Evolutionary conservation across 2,888 invertebrate species (phyloP).

Genomic region (Apomyelois bistriatella): DNA sequence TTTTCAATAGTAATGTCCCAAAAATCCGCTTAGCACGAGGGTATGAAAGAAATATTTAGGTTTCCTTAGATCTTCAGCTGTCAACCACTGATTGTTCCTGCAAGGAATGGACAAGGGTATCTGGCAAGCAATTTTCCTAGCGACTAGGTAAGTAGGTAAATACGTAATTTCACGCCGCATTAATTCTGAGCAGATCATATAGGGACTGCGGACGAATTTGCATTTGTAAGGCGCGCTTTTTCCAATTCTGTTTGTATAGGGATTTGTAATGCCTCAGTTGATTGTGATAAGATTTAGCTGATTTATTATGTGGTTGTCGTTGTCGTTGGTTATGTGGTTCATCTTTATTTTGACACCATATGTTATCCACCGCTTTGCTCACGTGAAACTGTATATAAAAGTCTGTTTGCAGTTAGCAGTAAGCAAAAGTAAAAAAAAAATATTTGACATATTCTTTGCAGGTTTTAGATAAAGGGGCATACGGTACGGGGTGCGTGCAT

Average conservation of each 20-base stretch:
- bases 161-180: constrained; percentile 72
- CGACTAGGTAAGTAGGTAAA: constrained; percentile 75
- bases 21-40: neutral
- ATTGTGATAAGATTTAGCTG: constrained; percentile 4
- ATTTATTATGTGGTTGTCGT: neutral
- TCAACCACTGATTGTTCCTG: constrained; percentile 60
- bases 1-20: too few relatives aligned
- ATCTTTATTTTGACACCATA: too few relatives aligned
- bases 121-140: constrained; percentile 70
- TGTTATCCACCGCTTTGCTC: too few relatives aligned
- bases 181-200: constrained; percentile 63
- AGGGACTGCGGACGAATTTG: constrained; percentile 41
- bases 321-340: neutral
- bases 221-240: constrained; percentile 34
- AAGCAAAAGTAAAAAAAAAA: too few relatives aligned
- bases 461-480: too few relatives aligned
- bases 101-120: constrained; percentile 58
- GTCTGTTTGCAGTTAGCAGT: too few relatives aligned
- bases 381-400: too few relatives aligned
- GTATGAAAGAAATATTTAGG: neutral
- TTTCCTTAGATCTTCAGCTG: constrained; percentile 30
- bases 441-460: too few relatives aligned
- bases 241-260: constrained; percentile 11
- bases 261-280: constrained; percentile 6
- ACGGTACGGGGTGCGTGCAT: too few relatives aligned